Evolutionary conservation across 2,888 invertebrate genomes (phyloP), one percentile per base, ranked within the genome.

Genomic region (Mesoligia furuncula): DNA sequence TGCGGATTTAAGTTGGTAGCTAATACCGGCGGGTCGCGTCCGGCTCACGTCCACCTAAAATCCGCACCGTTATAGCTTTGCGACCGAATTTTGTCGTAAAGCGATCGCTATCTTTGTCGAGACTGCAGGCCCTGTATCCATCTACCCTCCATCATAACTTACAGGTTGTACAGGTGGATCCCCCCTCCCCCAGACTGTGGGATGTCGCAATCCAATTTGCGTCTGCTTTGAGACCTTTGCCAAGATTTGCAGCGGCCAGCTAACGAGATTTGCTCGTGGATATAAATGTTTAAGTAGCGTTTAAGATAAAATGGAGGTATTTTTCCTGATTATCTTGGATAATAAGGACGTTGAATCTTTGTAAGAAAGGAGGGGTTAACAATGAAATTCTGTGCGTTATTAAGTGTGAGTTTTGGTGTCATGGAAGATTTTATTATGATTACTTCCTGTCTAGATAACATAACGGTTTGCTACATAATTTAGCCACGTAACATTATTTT

Each of bases 131-230:
- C n/a, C n/a, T n/a, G 69, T 61, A 42, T 65, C 42, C 39, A 73
- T 59, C 59, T 64, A 59, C 24, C 68, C 61, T 48, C 66, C 67
- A 71, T 61, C 15, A 69, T n/a, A 70, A 36, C 66, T 69, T n/a
- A 73, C 57, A 17, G 36, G 45, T 51, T 72, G 61, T 66, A 69
- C 73, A 78, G 68, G 67, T 51, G 11, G 20, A 13, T 11, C 9
- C 45, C 31, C 31, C 73, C 2, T 15, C 71, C 65, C 59, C n/a
- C 24, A 7, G n/a, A 59, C 69, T n/a, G 66, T 20, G 68, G 67
- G 74, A 82, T 48, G 73, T 77, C 61, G 80, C 71, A 82, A 86
- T 88, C 80, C 80, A 88, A 87, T 88, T 85, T 88, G 62, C 69
- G 77, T 88, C 78, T 73, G 71, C 80, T 81, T 78, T 79, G 75